A percentile compares a stretch with the other conserved stretches of the same genome.
Evolutionary conservation across 37 sponge, comb jelly and placozoan genomes (phyloP).

Genomic region (Spongia lamella): DNA sequence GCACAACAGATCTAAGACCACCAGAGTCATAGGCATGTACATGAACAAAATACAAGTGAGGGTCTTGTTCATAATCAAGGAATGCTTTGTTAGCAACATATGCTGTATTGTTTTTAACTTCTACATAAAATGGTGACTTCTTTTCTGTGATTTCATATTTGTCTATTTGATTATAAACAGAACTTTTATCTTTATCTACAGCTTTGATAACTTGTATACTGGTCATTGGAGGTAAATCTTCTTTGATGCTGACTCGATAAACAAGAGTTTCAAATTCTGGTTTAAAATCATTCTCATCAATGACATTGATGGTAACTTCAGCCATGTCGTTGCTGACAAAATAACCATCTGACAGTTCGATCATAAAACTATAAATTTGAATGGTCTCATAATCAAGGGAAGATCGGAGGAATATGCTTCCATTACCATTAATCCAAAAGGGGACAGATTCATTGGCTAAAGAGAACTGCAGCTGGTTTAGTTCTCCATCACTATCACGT

Average conservation of each 20-base stretch:
- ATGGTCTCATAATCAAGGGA: slow-evolving; percentile 46
- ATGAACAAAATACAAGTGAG: slow-evolving; percentile 34
- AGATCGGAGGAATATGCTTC: slow-evolving; percentile 28
- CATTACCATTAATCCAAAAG: slow-evolving; percentile 33
- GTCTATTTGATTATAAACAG: slow-evolving; percentile 31
- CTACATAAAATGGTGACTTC: slow-evolving; percentile 16
- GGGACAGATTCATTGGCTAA: slow-evolving; percentile 13
- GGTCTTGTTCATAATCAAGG: slow-evolving; percentile 54
- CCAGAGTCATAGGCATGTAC: slow-evolving; percentile 42
- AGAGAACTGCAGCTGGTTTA: slow-evolving; percentile 10
- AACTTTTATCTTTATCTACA: slow-evolving; percentile 34
- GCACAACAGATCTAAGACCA: slow-evolving; percentile 43
- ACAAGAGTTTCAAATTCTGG: slow-evolving; percentile 37
- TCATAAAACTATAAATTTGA: slow-evolving; percentile 24
- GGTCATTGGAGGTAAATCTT: slow-evolving; percentile 31
- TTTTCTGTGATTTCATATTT: slow-evolving; percentile 40
- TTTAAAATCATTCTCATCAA: slow-evolving; percentile 54
- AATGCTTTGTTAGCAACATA: slow-evolving; percentile 33
- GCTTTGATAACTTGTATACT: slow-evolving; percentile 23
- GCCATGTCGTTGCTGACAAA: slow-evolving; percentile 3
- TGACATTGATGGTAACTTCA: slow-evolving; percentile 25
- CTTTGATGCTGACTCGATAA: slow-evolving; percentile 23
- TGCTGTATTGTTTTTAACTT: slow-evolving; percentile 9
- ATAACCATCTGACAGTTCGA: slow-evolving; percentile 49
- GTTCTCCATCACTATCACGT: slow-evolving; percentile 30